phyloP scores from a whole-genome alignment of 2,113 vertebrate species.

The Crotalus helleri region DNA sequence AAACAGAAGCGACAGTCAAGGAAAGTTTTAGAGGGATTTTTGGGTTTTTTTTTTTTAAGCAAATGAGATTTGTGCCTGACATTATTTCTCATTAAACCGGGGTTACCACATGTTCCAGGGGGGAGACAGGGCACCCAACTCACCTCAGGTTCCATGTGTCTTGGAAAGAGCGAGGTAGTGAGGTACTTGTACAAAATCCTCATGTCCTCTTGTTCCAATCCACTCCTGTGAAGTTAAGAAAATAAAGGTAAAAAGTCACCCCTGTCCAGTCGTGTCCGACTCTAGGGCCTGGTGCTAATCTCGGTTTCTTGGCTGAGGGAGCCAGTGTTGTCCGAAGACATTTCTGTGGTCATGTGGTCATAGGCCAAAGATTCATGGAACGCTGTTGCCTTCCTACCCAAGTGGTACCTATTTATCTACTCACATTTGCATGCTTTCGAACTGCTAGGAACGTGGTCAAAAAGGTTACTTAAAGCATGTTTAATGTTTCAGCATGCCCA shows the following conservation, averaged over 20 bases:
- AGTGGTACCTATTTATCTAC: background rate
- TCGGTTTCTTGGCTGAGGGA: background rate
- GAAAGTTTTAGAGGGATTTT: background rate
- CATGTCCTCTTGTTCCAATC: slow-evolving; percentile 98
- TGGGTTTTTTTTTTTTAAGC: background rate
- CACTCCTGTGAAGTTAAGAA: slow-evolving; percentile 80
- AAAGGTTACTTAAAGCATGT: background rate
- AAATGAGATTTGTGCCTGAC: background rate
- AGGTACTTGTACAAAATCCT: slow-evolving; percentile 96
- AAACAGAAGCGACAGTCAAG: slow-evolving; percentile 34
- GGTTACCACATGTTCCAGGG: background rate
- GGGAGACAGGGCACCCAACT: background rate
- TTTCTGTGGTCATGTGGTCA: background rate
- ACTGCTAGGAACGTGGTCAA: background rate
- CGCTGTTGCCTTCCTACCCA: background rate
- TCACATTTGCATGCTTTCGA: background rate
- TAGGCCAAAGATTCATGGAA: background rate
- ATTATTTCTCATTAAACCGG: background rate
- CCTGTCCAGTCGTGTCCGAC: background rate
- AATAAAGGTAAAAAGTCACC: background rate
- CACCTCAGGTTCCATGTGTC: slow-evolving; percentile 96
- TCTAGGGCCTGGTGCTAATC: background rate
- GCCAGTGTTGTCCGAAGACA: background rate
- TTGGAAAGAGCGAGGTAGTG: slow-evolving; percentile 93
- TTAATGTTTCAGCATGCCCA: background rate